These are phyloP conservation scores for Drosophila ustulata DNA, from an alignment of 2,888 invertebrate genomes.

Conservation along the genomic window DNA sequence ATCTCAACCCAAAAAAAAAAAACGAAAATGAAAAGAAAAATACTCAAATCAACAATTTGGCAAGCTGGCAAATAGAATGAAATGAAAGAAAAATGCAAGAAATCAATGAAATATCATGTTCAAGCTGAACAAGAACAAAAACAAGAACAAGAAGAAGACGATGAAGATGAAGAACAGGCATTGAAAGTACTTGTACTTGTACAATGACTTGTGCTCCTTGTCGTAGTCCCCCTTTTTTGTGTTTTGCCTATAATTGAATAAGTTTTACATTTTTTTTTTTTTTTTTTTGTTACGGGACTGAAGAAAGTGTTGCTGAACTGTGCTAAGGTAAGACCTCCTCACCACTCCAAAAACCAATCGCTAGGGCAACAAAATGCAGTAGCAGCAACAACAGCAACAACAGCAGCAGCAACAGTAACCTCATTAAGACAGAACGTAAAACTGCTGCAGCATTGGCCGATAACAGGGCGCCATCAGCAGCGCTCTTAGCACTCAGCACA, in stretches of 20 bases:
- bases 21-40: conserved; percentile 14
- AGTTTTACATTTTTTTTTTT: conserved; percentile 51
- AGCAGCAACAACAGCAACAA: conserved; percentile 18
- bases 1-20: conserved; percentile 44
- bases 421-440: conserved; percentile 65
- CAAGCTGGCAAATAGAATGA: conserved; percentile 54
- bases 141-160: conserved; percentile 14
- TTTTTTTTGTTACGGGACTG: conserved; percentile 9
- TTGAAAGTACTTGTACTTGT: conserved; percentile 45
- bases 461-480: conserved; percentile 45
- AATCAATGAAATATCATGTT: conserved; percentile 18
- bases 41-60: conserved; percentile 42
- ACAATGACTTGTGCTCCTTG: conserved; percentile 20
- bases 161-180: conserved; percentile 26
- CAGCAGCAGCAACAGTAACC: conserved; percentile 51
- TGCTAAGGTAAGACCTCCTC: conserved; percentile 55
- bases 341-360: conserved; percentile 17
- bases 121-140: conserved; percentile 17
- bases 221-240: conserved; percentile 40
- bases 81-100: conserved; percentile 15
- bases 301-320: conserved; percentile 58
- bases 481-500: conserved; percentile 14
- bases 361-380: conserved; percentile 44
- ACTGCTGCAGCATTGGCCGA: conserved; percentile 37
- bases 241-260: conserved; percentile 73